These are phyloP conservation scores for Columba guinea DNA, from an alignment of 2,797 vertebrate genomes.

Conservation along the genomic window DNA sequence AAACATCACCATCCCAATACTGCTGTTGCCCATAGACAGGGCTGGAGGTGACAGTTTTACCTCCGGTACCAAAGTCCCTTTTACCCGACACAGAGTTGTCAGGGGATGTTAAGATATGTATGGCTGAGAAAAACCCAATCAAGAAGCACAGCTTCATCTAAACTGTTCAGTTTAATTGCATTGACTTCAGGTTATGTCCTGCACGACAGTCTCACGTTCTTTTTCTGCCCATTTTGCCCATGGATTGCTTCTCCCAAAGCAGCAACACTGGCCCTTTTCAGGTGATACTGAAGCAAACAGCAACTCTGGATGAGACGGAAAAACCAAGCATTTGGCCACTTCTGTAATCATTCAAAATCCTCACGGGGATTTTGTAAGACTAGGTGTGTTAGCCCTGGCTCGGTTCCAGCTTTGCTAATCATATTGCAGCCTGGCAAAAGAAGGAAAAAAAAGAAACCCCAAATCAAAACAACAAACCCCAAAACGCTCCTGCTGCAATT, in stretches of 20 bases:
- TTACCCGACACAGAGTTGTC: rapidly evolving
- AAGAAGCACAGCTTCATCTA: rapidly evolving
- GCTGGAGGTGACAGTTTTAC: background rate
- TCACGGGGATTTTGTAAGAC: background rate
- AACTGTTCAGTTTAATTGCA: rapidly evolving
- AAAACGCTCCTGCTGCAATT: background rate
- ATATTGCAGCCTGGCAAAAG: background rate
- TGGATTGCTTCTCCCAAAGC: background rate
- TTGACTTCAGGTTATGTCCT: background rate
- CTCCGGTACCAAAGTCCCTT: background rate
- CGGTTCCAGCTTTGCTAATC: background rate
- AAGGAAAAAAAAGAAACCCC: background rate
- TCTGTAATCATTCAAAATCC: background rate
- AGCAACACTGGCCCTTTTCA: rapidly evolving
- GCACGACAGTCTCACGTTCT: background rate
- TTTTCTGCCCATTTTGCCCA: background rate
- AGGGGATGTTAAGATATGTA: rapidly evolving
- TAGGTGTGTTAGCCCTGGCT: background rate
- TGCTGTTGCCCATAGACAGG: background rate
- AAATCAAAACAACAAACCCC: background rate
- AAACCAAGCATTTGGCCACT: background rate
- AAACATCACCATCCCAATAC: background rate
- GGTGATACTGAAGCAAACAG: background rate
- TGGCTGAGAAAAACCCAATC: background rate
- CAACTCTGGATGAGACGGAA: background rate